These are phyloP conservation scores for Nematopogon swammerdamellus DNA, from an alignment of 2,888 invertebrate genomes.

Conservation along the genomic window DNA sequence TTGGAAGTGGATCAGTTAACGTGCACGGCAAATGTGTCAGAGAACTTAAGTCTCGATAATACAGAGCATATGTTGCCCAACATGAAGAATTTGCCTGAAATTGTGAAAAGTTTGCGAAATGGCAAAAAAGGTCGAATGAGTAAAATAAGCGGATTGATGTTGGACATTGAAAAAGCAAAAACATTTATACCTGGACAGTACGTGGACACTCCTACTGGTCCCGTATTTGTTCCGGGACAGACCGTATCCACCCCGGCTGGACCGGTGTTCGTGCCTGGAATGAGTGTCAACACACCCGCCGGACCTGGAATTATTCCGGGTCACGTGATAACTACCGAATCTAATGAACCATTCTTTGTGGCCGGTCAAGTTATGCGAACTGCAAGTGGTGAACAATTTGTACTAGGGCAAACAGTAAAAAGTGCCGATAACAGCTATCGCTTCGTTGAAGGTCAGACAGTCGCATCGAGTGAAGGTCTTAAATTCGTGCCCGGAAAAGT, in stretches of 20 bases:
- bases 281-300: constrained; percentile 64
- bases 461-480: constrained; percentile 57
- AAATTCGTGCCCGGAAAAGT: constrained; percentile 62
- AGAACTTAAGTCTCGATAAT: constrained; percentile 53
- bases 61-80: constrained; percentile 59
- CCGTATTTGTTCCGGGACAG: constrained; percentile 72
- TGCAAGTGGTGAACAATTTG: constrained; percentile 52
- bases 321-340: constrained; percentile 60
- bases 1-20: constrained; percentile 56
- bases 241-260: constrained; percentile 68
- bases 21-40: constrained; percentile 58
- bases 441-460: constrained; percentile 62
- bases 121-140: constrained; percentile 57
- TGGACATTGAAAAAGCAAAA: constrained; percentile 65
- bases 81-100: constrained; percentile 60
- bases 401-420: constrained; percentile 63
- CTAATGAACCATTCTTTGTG: constrained; percentile 62
- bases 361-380: constrained; percentile 67
- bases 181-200: constrained; percentile 71
- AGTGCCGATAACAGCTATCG: constrained; percentile 51
- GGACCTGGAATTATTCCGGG: constrained; percentile 72
- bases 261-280: constrained; percentile 67
- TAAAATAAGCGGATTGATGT: constrained; percentile 60
- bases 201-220: constrained; percentile 65
- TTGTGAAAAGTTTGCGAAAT: constrained; percentile 59